phyloP scores from a whole-genome alignment of 2,888 invertebrate species.

The Pyrrhia umbra region DNA sequence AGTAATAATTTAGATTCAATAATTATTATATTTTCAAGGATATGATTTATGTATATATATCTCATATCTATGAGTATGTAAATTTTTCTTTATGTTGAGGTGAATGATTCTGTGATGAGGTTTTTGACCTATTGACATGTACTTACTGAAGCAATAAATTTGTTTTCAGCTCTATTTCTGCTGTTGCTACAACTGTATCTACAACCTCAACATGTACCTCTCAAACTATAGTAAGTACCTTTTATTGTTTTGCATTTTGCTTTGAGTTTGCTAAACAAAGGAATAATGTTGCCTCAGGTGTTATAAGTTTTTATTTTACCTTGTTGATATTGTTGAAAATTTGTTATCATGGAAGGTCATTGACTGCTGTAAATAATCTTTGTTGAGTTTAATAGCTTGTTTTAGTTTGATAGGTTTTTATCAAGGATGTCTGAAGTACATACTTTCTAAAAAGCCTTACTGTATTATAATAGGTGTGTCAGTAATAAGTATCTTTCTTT shows the following conservation, averaged over 20 bases:
- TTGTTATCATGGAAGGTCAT: slow-evolving; percentile 38
- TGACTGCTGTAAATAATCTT: slow-evolving; percentile 18
- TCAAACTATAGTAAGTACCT: slow-evolving; percentile 84
- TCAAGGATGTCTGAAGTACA: not conserved
- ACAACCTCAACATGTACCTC: slow-evolving; percentile 87
- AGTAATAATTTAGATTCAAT: not conserved
- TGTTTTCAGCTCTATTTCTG: slow-evolving; percentile 83
- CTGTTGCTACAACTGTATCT: slow-evolving; percentile 84
- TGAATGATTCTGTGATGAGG: slow-evolving; percentile 36
- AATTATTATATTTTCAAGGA: not conserved
- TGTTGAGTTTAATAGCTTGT: slow-evolving; percentile 8
- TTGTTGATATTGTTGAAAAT: slow-evolving; percentile 7
- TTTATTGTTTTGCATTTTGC: slow-evolving; percentile 30
- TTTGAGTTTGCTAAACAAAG: slow-evolving; percentile 36
- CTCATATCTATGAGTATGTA: not conserved
- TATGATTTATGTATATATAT: not conserved
- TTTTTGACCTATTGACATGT: slow-evolving; percentile 41
- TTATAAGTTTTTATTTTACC: slow-evolving; percentile 11
- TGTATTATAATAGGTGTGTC: slow-evolving; percentile 4
- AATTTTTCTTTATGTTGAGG: slow-evolving; percentile 7
- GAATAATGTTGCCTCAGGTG: slow-evolving; percentile 31
- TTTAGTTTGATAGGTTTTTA: not conserved
- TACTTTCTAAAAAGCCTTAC: not conserved
- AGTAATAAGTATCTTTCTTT: slow-evolving; percentile 43
- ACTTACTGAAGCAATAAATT: slow-evolving; percentile 41